phyloP scores from a whole-genome alignment of 2,113 vertebrate genomes.

The Pleuronectes platessa region DNA sequence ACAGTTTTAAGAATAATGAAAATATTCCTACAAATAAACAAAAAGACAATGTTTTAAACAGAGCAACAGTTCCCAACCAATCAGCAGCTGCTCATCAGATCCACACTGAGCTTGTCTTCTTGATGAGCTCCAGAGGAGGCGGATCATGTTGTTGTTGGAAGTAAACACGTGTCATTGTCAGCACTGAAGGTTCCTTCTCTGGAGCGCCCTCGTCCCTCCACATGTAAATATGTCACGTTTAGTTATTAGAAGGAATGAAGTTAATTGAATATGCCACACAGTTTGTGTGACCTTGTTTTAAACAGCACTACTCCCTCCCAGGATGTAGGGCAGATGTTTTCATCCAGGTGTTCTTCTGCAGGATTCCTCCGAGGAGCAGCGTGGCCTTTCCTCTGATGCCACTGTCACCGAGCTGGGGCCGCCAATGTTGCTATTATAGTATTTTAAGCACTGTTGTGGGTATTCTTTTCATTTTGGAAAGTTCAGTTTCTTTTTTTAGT shows the following conservation, averaged over 20 bases:
- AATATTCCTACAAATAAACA: too few relatives aligned
- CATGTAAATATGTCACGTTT: not conserved
- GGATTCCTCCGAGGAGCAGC: too few relatives aligned
- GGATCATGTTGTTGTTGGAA: conserved; percentile 25
- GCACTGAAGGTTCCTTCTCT: not conserved
- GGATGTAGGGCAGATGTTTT: not conserved
- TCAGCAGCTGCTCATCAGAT: conserved; percentile 37
- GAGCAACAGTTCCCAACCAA: not conserved
- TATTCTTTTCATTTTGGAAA: conserved; percentile 5
- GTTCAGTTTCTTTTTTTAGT: not conserved
- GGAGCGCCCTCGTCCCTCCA: not conserved
- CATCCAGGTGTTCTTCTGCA: too few relatives aligned
- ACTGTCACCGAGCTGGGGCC: too few relatives aligned
- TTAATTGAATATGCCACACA: not conserved
- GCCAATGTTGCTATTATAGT: not conserved
- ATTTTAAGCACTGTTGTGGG: not conserved
- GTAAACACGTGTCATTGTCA: conserved; percentile 16
- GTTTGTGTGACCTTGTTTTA: not conserved
- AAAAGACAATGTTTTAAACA: too few relatives aligned
- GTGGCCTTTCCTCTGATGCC: too few relatives aligned
- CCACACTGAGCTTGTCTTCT: conserved; percentile 4
- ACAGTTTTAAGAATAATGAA: too few relatives aligned
- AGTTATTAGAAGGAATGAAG: too few relatives aligned
- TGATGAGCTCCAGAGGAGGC: conserved; percentile 25
- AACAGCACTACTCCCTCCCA: not conserved